Percentiles rank a stretch among this genome's conserved stretches.
Conservation (phyloP, 1,140 invertebrate species). For the Hetaerina americana region DNA sequence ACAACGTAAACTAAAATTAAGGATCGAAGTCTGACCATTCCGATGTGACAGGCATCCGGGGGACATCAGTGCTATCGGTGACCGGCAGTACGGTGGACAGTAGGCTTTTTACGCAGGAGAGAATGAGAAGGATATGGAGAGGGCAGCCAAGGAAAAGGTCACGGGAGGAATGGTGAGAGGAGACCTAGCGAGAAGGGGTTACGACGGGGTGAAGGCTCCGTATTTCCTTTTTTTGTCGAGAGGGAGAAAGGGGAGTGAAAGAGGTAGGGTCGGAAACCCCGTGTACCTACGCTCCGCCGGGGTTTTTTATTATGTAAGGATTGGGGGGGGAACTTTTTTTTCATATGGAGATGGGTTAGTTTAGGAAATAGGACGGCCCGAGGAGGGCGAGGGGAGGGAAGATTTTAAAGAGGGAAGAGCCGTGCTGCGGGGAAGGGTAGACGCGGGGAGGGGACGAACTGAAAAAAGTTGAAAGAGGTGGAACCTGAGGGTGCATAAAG, state of each 20-base stretch:
- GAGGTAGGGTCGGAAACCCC: neutral
- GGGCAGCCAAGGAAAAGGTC: no score
- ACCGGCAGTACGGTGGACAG: no score
- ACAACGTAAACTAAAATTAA: no score
- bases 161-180: neutral
- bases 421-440: no score
- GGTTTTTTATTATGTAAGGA: neutral
- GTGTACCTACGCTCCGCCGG: neutral
- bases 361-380: no score
- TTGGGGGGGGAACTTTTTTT: neutral
- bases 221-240: no score
- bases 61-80: no score
- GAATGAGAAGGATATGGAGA: no score
- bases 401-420: neutral
- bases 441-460: neutral
- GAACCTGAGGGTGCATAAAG: neutral
- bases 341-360: neutral
- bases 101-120: no score
- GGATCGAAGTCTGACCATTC: no score
- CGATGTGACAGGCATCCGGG: no score
- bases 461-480: neutral
- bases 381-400: neutral
- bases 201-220: neutral
- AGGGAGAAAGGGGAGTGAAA: neutral
- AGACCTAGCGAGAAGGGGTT: neutral